Evolutionary conservation across 2,797 vertebrate species (phyloP).

Genomic region (Stomatorhinus walkeri): DNA sequence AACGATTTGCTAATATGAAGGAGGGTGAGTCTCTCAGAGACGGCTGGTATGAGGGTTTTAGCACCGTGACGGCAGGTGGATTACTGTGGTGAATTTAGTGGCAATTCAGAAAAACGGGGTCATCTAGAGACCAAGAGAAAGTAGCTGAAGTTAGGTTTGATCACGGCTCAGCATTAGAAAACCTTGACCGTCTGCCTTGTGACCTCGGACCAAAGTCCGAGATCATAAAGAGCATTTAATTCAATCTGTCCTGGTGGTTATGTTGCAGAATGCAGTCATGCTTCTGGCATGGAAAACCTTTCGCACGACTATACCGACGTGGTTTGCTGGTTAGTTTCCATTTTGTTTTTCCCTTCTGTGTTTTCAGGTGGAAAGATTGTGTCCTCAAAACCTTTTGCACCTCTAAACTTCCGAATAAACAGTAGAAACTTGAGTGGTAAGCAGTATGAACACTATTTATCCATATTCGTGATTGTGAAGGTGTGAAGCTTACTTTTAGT

Average conservation of each 20-base stretch:
- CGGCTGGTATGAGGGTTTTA: background rate
- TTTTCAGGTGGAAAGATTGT: conserved; percentile 91
- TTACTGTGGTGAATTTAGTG: background rate
- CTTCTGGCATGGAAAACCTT: background rate
- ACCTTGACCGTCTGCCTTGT: background rate
- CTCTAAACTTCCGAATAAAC: conserved; percentile 98
- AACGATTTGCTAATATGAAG: conserved; percentile 99
- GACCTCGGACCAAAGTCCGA: background rate
- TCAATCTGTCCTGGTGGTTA: background rate
- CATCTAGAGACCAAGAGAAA: background rate
- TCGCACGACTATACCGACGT: background rate
- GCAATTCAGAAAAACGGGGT: background rate
- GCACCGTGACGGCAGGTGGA: background rate
- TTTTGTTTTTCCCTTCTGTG: conserved; percentile 4
- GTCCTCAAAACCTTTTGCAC: conserved; percentile 99
- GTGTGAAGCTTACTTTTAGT: background rate
- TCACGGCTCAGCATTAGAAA: background rate
- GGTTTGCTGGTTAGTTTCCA: background rate
- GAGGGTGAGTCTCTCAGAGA: conserved; percentile 71
- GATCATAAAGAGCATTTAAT: background rate
- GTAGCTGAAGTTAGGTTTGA: background rate
- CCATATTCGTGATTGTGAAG: background rate
- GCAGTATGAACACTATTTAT: conserved; percentile 29
- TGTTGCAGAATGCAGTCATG: background rate
- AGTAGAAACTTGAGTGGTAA: conserved; percentile 99